phyloP scores from a whole-genome alignment of 1,140 invertebrate genomes.

The Plodia interpunctella region DNA sequence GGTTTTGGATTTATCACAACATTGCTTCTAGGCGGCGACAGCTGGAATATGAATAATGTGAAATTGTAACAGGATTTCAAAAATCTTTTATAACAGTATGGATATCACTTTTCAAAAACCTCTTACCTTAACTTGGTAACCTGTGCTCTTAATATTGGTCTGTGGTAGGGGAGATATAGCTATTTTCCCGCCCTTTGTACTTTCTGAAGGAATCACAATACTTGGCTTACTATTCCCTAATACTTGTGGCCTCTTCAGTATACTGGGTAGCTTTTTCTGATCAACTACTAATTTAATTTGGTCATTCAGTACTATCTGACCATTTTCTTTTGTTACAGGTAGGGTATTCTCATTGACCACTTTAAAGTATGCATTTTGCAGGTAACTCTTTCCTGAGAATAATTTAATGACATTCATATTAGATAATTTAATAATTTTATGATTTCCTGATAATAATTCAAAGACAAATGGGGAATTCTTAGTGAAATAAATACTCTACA shows the following conservation, averaged over 20 bases:
- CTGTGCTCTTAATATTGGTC: conserved; percentile 30
- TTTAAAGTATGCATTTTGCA: conserved; percentile 51
- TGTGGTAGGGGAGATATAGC: conserved; percentile 43
- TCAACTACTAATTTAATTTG: conserved; percentile 37
- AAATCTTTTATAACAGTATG: no score
- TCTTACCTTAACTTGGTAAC: conserved; percentile 42
- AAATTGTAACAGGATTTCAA: not conserved
- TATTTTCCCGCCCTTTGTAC: conserved; percentile 48
- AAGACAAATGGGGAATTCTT: no score
- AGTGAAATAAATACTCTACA: no score
- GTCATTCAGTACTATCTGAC: conserved; percentile 24
- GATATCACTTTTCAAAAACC: no score
- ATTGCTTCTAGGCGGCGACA: conserved; percentile 32
- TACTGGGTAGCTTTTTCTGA: conserved; percentile 44
- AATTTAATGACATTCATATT: no score
- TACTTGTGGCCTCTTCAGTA: conserved; percentile 38
- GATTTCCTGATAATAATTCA: no score
- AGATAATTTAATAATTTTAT: no score
- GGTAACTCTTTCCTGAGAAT: conserved; percentile 34
- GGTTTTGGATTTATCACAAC: conserved; percentile 39
- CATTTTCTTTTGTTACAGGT: conserved; percentile 33
- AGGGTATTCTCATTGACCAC: conserved; percentile 56
- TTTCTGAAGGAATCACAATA: conserved; percentile 40
- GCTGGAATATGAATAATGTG: conserved; percentile 19
- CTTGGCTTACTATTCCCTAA: conserved; percentile 27